Conservation (phyloP, 2,888 invertebrate species). For the Argyra leucocephala region DNA sequence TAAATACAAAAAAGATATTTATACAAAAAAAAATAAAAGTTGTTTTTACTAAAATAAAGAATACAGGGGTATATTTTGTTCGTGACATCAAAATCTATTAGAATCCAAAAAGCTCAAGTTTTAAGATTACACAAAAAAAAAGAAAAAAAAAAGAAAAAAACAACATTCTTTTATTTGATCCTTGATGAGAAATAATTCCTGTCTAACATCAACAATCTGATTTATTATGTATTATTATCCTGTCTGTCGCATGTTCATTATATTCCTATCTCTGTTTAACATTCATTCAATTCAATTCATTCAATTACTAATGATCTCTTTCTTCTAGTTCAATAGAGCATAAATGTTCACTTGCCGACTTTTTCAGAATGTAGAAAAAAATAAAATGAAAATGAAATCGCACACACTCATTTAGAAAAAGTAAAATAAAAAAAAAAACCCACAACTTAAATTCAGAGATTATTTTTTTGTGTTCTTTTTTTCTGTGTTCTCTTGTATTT, state of each 20-base stretch:
- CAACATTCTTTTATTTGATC: background rate
- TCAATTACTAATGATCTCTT: background rate
- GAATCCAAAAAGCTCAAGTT: no score
- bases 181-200: slow-evolving; percentile 4
- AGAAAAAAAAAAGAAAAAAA: background rate
- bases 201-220: slow-evolving; percentile 7
- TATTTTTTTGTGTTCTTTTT: background rate
- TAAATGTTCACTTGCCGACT: slow-evolving; percentile 1
- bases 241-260: background rate
- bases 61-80: no score
- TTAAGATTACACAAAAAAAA: background rate
- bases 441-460: background rate
- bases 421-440: background rate
- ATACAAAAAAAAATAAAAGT: no score
- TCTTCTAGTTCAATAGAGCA: slow-evolving; percentile 3
- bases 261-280: background rate
- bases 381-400: background rate
- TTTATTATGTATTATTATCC: slow-evolving; percentile 9
- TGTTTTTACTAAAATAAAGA: no score
- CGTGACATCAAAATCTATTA: no score
- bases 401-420: background rate
- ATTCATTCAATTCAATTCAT: background rate
- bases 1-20: no score
- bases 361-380: background rate
- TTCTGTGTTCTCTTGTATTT: background rate